These are phyloP conservation scores for Vimba vimba DNA, from an alignment of 2,113 vertebrate species.

Conservation along the genomic window DNA sequence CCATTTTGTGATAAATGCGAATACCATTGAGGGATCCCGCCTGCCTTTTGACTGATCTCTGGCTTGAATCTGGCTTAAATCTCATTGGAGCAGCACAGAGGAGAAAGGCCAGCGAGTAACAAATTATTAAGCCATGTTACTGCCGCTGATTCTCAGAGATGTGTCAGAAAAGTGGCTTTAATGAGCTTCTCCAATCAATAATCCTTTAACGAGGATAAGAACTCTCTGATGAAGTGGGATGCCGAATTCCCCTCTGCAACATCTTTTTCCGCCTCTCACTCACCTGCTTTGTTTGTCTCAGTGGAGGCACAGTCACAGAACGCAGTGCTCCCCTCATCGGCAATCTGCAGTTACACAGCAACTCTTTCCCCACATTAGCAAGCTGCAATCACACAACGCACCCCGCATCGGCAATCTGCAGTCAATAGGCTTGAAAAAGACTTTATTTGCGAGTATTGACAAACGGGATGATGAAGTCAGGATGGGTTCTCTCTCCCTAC, in stretches of 20 bases:
- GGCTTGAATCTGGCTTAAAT: slow-evolving; percentile 45
- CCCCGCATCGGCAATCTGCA: slow-evolving; percentile 42
- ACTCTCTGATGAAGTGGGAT: slow-evolving; percentile 64
- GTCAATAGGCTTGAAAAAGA: slow-evolving; percentile 59
- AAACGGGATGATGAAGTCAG: slow-evolving; percentile 56
- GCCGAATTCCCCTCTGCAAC: slow-evolving; percentile 49
- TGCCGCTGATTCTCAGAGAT: slow-evolving; percentile 56
- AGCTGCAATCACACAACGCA: slow-evolving; percentile 50
- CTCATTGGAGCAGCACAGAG: slow-evolving; percentile 42
- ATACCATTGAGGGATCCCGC: slow-evolving; percentile 44
- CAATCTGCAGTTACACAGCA: slow-evolving; percentile 45
- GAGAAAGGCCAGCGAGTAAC: slow-evolving; percentile 49
- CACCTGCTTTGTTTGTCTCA: slow-evolving; percentile 54
- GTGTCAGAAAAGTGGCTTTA: slow-evolving; percentile 61
- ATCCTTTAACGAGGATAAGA: slow-evolving; percentile 63
- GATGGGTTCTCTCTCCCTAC: slow-evolving; percentile 42
- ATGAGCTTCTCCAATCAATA: slow-evolving; percentile 67
- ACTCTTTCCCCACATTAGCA: slow-evolving; percentile 27
- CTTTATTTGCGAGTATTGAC: slow-evolving; percentile 62
- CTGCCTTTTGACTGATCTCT: slow-evolving; percentile 52
- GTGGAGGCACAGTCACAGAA: slow-evolving; percentile 26
- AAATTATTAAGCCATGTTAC: slow-evolving; percentile 59
- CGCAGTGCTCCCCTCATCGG: slow-evolving; percentile 29
- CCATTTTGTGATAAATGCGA: not conserved
- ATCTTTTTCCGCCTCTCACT: slow-evolving; percentile 55